Base-by-base conservation (phyloP, 2,888 invertebrate species). In the Neuroscelio doddi region DNA sequence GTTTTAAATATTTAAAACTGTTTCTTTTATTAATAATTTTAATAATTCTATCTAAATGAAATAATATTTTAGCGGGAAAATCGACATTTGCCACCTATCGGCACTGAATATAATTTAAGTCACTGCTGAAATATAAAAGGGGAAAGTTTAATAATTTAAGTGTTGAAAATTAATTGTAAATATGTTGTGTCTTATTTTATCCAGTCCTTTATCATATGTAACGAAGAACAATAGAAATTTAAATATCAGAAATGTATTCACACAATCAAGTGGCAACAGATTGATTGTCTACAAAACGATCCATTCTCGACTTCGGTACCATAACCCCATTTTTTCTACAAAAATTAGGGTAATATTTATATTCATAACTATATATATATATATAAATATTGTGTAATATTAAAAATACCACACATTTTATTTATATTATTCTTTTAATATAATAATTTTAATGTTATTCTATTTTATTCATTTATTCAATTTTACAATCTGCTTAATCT, bases 321-420 rank as follows among this genome's bases (percentile, higher is more conserved):
- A 38, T 50, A 61, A 64, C 59, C 59, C 59, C 41, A 14, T 49
- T 61, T 56, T 51, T 9, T 10, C 30, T 4, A 45, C 34, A 10
- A 41, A 39, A 32, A 38, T 59, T 32, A 47, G 56, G 59, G 67
- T 67, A 67, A 63, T 52, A 24, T 62, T 62, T 45, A 24, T 27
- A 46, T 34, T 50, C 1, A 30, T 42, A 34, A 34, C 17, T 39
- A 38, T n/a, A 29, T 36, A 12, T 34, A 17, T 9, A 7, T 36
- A 12, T 34, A 17, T 9, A 7, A 15, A 3, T 39, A 39, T 47
- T 47, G 10, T 24, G 26, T 49, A 32, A 38, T 34, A 7, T 14
- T 12, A 1, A 7, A 14, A 34, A 7, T 34, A 34, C 14, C 2
- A 34, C 7, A 12, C 10, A 14, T 36, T 30, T 30, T 8, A 7